Evolutionary conservation across 2,888 invertebrate genomes (phyloP), one percentile per base, ranked within the genome.

Genomic region (Erebia epiphron): DNA sequence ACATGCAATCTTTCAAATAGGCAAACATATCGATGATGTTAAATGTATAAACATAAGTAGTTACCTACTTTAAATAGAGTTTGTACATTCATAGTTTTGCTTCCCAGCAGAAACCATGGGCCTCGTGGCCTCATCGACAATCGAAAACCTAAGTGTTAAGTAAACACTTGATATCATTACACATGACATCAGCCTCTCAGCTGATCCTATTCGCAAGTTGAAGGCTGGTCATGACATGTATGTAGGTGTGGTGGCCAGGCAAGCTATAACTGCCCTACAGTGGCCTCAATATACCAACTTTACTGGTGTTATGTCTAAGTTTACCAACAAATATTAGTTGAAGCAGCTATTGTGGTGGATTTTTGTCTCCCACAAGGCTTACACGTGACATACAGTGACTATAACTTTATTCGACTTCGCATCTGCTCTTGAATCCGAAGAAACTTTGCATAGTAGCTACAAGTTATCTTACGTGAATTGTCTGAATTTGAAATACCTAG

Each of bases 181-280:
- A 75, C 72, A 85, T 92, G 91, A 92, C 86, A 89, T 92, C 92
- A 92, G 77, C 78, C 77, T 78, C 86, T 81, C 91, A 91, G 91
- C 90, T 91, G 91, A 87, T 89, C 82, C 77, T 35, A 14, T n/a
- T 62, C 67, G 26, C 71, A 78, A 79, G 90, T 91, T 91, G 91
- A 91, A 92, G 92, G 92, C 84, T 90, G 89, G 89, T 89, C 90
- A 86, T 81, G 80, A 71, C 64, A 76, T 73, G 63, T 71, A 77
- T 79, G 82, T 86, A 86, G 85, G 84, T 85, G 84, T 71, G 57
- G 70, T 81, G 76, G 78, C 78, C 78, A 76, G 79, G 73, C 78
- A 76, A 79, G 73, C 72, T 74, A 61, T 21, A 52, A 35, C 21
- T 67, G 73, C 81, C 84, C 82, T 81, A 79, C 77, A 79, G 78